Base-by-base conservation (phyloP, 2,113 vertebrate genomes). In the Piprites chloris region DNA sequence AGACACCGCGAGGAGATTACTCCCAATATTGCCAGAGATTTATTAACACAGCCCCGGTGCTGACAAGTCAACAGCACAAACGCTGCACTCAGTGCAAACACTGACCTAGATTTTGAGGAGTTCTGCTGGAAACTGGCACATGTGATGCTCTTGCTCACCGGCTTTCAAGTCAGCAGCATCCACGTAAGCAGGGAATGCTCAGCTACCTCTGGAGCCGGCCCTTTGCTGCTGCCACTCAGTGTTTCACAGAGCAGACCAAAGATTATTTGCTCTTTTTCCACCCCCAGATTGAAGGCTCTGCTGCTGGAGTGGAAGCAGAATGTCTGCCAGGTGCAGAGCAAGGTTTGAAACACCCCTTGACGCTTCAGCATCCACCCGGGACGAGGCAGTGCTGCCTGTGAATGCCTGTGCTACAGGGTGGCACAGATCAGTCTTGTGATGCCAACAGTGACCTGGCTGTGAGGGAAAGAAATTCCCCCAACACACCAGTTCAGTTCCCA, bases 91-190 rank as follows among this genome's bases (percentile, higher is more conserved):
- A 15, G 42, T 81, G 78, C 87, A 84, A 92, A 91, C 33, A 13
- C 77, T 87, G 88, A 93, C 88, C 81, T 90, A 93, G 39, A 86
- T 96, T 93, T 67, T 13, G 24, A 87, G 85, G 12, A 72, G 22
- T 68, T 55, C 44, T 11, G 44, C 78, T 65, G 65, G 68, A 41
- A 89, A 33, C 28, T 19, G 88, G 77, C 81, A 30, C 88, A 22
- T 44, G 85, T 9, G 77, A 84, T 76, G 81, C 67, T 83, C 69
- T 23, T 49, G 33, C 93, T 83, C 80, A 3, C 89, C 59, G 69
- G 20, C 28, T 87, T 67, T 33, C 44, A 35, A 75, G 42, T 35
- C 80, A 47, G 81, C 47, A 53, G 52, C 49, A 21, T 14, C 32
- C 80, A 66, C 4, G 1, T 11, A 11, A 20, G 59, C 4, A 20